Base-by-base conservation (phyloP, 2,113 vertebrate species). In the Chamaea fasciata region DNA sequence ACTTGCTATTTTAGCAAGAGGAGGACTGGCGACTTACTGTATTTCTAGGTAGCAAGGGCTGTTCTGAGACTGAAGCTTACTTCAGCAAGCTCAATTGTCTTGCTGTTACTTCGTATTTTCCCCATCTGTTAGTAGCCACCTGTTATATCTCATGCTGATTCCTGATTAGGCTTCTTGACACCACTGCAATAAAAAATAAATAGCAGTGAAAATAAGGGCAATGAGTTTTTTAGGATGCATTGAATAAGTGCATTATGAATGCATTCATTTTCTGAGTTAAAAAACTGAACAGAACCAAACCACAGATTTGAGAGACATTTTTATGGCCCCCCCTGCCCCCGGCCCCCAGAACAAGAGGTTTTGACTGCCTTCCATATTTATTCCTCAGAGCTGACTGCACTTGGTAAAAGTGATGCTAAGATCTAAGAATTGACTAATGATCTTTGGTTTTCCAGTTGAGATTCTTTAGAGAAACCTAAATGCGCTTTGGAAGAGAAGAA, bases 91-190 rank as follows among this genome's bases (percentile, higher is more conserved):
- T 86, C 85, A 92, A 46, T 95, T 85, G 82, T 87, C 75, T 91
- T 71, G 52, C 47, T 93, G 56, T 62, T 94, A 62, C 27, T 88
- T 73, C 31, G 17, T 88, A 62, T 85, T 95, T 92, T 80, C 33
- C 27, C 82, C 82, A 91, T 94, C 93, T 91, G 90, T 88, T 90
- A 83, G 75, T 52, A 94, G 60, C 78, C 90, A 95, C 93, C 90
- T 95, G 95, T 63, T 91, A 70, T 55, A 85, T 70, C 59, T 75
- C 93, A 35, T 82, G 15, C 35, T 70, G 35, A 50, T 83, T 93
- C 56, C 63, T 83, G 67, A 92, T 80, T 86, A 90, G 44, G 42
- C 31, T 55, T 88, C 37, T 67, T 69, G 63, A 76, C 37, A 56
- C 27, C 81, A 50, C 17, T 68, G 46, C 20, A 74, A 83, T 87